Base-by-base conservation (phyloP, 2,113 vertebrate species). In the Catharus minimus region DNA sequence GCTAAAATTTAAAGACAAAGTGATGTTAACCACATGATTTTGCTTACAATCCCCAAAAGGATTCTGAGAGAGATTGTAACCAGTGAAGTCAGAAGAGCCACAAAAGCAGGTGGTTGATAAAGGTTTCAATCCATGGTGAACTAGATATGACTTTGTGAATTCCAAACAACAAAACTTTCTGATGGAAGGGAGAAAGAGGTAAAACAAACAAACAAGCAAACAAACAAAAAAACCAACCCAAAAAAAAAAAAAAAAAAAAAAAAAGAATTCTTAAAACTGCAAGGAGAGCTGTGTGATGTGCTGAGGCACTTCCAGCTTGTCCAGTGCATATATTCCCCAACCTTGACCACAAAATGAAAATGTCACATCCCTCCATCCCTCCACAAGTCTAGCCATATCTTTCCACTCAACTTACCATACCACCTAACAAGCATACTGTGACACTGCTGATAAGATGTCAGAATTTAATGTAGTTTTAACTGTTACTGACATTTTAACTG, bases 161-260 rank as follows among this genome's bases (percentile, higher is more conserved):
- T 68, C 14, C 18, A 41, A 64, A 43, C 19, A 64, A 30, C 3
- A 46, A 47, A 66, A 44, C 15, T 53, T 66, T 52, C 12, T 27
- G 16, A 57, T 13, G 28, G 24, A 33, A 50, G 11, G 1, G 1
- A 23, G 4, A 3, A 9, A 33, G 1, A 30, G 4, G 1, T 8
- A 15, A 73, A 21, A 32, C 6, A 22, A 44, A 44, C 20, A 27
- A 5, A 13, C 9, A 46, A 47, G 21, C 27, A 30, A 28, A 38
- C 7, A 26, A 12, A 4, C 15, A 4, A 47, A 33, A 1, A 28
- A 22, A n/a, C 21, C 13, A 15, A 30, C 17, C 10, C 19, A 30
- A 53, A 53, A 55, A 32, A 30, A 7, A 10, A 26, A 11, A 2
- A 39, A 4, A 33, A 33, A 33, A 33, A 44, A 9, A 15, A 1